Evolutionary conservation across 2,797 vertebrate genomes (phyloP).

Genomic region (Brachyalestes nurse): DNA sequence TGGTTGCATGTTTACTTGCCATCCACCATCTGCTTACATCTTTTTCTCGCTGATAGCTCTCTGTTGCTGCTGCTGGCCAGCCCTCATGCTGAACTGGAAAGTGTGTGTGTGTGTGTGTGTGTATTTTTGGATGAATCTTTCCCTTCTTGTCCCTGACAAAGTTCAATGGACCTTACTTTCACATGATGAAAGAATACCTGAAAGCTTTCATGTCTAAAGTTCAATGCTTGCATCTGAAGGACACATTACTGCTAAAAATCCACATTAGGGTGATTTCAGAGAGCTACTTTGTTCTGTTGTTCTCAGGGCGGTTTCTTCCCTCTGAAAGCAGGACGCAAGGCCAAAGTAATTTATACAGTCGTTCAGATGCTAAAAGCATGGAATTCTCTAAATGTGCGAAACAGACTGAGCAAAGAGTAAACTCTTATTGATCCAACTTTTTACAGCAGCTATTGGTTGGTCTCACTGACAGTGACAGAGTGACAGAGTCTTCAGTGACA

Average conservation of each 20-base stretch:
- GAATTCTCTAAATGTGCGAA: not conserved
- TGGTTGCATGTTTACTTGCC: conserved; percentile 19
- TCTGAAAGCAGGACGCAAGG: not conserved
- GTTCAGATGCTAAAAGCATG: not conserved
- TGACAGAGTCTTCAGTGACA: too few relatives aligned
- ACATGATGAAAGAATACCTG: conserved; percentile 42
- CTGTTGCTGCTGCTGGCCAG: not conserved
- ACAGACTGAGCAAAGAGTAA: not conserved
- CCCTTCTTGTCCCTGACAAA: conserved; percentile 23
- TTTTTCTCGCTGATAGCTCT: not conserved
- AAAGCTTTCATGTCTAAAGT: conserved; percentile 40
- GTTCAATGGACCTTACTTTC: conserved; percentile 22
- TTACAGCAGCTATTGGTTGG: not conserved
- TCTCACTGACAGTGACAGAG: not conserved
- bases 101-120: not conserved
- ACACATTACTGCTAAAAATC: conserved; percentile 16
- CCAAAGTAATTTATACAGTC: conserved; percentile 10
- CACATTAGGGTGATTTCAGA: conserved; percentile 21
- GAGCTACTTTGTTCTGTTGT: conserved; percentile 22
- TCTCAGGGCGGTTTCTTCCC: not conserved
- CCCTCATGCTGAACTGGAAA: not conserved
- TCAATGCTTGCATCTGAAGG: conserved; percentile 27
- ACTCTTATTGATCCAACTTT: not conserved
- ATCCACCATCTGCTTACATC: conserved; percentile 17
- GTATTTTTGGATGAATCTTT: not conserved